Evolutionary conservation across 37 sponge, comb jelly and placozoan genomes (phyloP), one percentile per base, ranked within the genome.

Genomic region (Diacarnus erythraeanus): DNA sequence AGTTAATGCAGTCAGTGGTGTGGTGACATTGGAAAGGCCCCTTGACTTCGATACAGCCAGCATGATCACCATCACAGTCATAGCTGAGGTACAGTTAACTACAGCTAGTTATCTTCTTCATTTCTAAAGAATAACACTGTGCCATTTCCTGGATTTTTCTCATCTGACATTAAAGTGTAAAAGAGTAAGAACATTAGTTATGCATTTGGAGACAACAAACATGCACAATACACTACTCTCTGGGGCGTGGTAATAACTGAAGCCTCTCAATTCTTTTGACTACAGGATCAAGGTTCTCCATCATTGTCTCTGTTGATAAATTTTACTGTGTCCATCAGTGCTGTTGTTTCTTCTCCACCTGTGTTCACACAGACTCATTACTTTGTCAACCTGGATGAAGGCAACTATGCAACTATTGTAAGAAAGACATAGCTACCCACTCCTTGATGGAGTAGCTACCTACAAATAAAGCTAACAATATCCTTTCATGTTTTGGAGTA

Each of bases 231-330:
- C n/a, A n/a, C n/a, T n/a, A n/a, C n/a, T n/a, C n/a, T n/a, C n/a
- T n/a, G n/a, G n/a, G n/a, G n/a, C n/a, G n/a, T 25, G 9, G 10
- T 64, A 64, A 9, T 18, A 54, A 54, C 18, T 54, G 18, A 21
- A 54, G 18, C 18, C 18, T 54, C 18, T 54, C 18, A 21, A 18
- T 54, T 54, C 57, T 54, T 54, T 54, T 18, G 12, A 21, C 18
- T 4, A 61, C 64, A 82, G 83, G 83, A 82, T 42, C 72, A 63
- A 82, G 83, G 83, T 1, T 10, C 18, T 29, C 75, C 75, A 17
- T 22, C 74, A 31, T 3, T 59, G 17, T 69, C 66, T 12, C 42
- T 57, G 6, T 59, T 1, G 12, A 64, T 82, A 33, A 74, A 66
- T 9, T 38, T 82, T 23, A 74, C 27, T 22, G 83, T 82, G 10